phyloP scores from a whole-genome alignment of 2,113 vertebrate species.

The Cheilinus undulatus region DNA sequence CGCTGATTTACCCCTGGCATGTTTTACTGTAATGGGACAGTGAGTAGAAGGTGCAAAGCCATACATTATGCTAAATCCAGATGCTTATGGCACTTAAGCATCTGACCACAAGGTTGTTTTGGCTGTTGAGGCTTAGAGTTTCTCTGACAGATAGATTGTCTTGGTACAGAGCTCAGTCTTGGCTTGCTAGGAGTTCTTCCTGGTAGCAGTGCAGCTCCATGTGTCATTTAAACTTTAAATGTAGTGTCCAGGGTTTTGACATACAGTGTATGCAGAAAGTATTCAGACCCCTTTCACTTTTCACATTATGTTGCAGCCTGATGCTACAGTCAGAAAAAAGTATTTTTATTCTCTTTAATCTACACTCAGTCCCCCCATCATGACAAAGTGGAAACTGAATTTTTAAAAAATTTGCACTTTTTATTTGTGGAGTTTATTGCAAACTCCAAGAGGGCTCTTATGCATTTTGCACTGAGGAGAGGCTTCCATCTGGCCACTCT shows the following conservation, averaged over 20 bases:
- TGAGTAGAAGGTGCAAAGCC: slow-evolving; percentile 28
- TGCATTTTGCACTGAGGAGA: too few relatives aligned
- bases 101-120: slow-evolving; percentile 30
- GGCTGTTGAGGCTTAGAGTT: slow-evolving; percentile 32
- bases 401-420: too few relatives aligned
- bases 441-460: too few relatives aligned
- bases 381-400: too few relatives aligned
- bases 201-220: slow-evolving; percentile 9
- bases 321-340: too few relatives aligned
- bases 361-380: too few relatives aligned
- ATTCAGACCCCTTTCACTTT: too few relatives aligned
- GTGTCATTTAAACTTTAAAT: slow-evolving; percentile 24
- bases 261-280: too few relatives aligned
- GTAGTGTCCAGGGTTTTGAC: background rate
- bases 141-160: slow-evolving; percentile 30
- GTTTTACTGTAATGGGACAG: slow-evolving; percentile 1
- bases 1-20: slow-evolving; percentile 31
- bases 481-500: too few relatives aligned
- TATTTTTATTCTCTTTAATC: too few relatives aligned
- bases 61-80: slow-evolving; percentile 13
- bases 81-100: slow-evolving; percentile 26
- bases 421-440: too few relatives aligned
- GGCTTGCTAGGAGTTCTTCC: slow-evolving; percentile 13
- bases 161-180: slow-evolving; percentile 8
- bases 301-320: too few relatives aligned